Evolutionary conservation across 2,888 invertebrate genomes (phyloP), one percentile per base, ranked within the genome.

Genomic region (Drosophila testacea): DNA sequence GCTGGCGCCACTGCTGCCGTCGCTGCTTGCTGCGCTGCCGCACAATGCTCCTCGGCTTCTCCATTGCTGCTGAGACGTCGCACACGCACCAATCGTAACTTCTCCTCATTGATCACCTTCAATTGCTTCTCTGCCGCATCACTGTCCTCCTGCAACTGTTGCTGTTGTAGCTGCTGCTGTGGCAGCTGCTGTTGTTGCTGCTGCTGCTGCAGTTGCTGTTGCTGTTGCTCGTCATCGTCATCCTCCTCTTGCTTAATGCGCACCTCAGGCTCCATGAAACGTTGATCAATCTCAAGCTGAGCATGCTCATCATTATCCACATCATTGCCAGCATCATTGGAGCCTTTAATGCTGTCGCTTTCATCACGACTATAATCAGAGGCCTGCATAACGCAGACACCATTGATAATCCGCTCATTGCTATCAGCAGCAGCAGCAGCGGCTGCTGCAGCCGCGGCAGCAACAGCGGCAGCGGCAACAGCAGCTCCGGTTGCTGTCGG

Each of bases 381-480:
- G 80, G 96, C 96, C 66, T 96, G 95, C 96, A 97, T 97, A 6
- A 98, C 97, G 91, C 98, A 98, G 30, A 98, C 98, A 1, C 98
- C 98, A 91, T 98, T 98, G 85, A 98, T 97, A 89, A 98, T 97
- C 30, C 97, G 97, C 91, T 97, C 97, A 88, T 96, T 96, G 89
- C 96, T 96, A 7, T 81, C 82, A 44, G 59, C 71, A 73, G 93
- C 93, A 89, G 92, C 93, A 90, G 92, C 92, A 4, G 59, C 71
- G 6, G 69, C 55, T 5, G 74, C 71, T 4, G 61, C 65, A 2
- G 63, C 22, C 22, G 55, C 65, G 4, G 56, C 63, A 4, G 60
- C 69, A 7, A 63, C 62, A 13, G 72, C 69, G 4, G 75, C 73
- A 90, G 92, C 93, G 2, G 60, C 71, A 3, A 63, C 64, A 0